Percentiles rank a stretch among this genome's conserved stretches.
These are phyloP conservation scores for Phallusia fumigata DNA, from an alignment of 23 tunicate species.

Conservation along the genomic window DNA sequence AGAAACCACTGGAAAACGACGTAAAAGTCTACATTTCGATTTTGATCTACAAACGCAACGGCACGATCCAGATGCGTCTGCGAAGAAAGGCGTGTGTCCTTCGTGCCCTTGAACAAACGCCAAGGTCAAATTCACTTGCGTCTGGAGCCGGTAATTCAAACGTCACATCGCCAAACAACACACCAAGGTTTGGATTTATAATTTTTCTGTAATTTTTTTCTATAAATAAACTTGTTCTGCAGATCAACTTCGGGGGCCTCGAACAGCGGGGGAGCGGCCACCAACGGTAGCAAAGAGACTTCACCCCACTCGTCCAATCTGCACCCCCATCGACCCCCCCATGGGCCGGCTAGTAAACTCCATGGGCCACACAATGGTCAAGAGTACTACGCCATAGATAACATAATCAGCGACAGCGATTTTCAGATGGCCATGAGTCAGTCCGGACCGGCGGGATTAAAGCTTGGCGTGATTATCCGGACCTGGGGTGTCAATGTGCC, in stretches of 20 bases:
- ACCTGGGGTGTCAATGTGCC: constrained; percentile 72
- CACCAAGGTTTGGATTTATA: constrained; percentile 40
- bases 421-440: constrained; percentile 93
- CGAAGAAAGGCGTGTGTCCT: constrained; percentile 89
- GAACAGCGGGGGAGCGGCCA: not conserved
- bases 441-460: constrained; percentile 74
- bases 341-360: constrained; percentile 82
- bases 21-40: constrained; percentile 90
- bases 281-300: not conserved
- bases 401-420: constrained; percentile 95
- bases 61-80: constrained; percentile 76
- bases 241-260: constrained; percentile 43
- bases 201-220: not conserved
- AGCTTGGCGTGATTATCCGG: constrained; percentile 93
- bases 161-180: constrained; percentile 35
- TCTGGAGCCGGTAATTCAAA: constrained; percentile 22
- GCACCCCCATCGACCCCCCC: constrained; percentile 82
- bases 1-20: constrained; percentile 89
- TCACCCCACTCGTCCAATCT: not conserved
- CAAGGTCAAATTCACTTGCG: constrained; percentile 51
- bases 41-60: constrained; percentile 82
- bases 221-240: not conserved
- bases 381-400: constrained; percentile 98
- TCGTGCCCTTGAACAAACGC: constrained; percentile 69
- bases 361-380: constrained; percentile 94